Conservation (phyloP, 2,113 vertebrate genomes). For the Penelope pileata region DNA sequence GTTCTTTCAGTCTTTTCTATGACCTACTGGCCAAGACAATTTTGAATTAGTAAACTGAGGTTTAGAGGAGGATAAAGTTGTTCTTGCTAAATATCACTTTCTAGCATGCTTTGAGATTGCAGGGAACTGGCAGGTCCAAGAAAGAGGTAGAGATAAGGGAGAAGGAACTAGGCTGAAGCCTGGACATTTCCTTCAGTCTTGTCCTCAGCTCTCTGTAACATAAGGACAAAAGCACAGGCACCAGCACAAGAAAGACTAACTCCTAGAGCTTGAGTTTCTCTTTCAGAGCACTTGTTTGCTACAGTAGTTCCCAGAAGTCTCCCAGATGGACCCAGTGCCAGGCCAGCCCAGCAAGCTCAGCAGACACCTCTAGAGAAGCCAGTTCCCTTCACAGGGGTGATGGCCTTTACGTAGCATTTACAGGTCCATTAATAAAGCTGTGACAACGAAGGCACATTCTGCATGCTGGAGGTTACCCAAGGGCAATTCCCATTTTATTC, state of each 20-base stretch:
- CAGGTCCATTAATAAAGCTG: neutral
- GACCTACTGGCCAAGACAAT: neutral
- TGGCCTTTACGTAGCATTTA: neutral
- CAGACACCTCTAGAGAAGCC: neutral
- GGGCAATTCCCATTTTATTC: neutral
- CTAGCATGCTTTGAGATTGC: neutral
- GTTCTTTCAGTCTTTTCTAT: neutral
- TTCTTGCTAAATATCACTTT: neutral
- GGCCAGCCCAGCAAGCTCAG: neutral
- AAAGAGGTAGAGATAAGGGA: neutral
- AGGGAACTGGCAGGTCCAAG: neutral
- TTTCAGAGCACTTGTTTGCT: neutral
- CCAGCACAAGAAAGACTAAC: neutral
- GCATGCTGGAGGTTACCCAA: neutral
- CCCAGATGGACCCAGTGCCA: neutral
- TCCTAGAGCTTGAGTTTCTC: neutral
- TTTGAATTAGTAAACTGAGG: neutral
- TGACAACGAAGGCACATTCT: neutral
- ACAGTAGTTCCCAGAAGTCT: neutral
- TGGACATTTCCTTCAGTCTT: neutral
- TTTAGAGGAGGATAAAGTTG: neutral
- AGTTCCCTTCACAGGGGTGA: fast-evolving
- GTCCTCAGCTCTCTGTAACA: neutral
- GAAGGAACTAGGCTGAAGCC: neutral
- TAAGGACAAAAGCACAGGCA: fast-evolving